These are phyloP conservation scores for rat (Rattus norvegicus) DNA, from an alignment of 2,113 vertebrate species.

Conservation along the genomic window GRCr8 NC_086039.1:106213501-106214000, in stretches of 20 bases:
- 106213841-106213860: conserved; percentile 23
- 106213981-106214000: background rate
- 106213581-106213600: background rate
- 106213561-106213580: background rate
- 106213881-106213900: conserved; percentile 10
- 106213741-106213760: background rate
- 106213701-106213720: conserved; percentile 8
- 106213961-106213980: background rate
- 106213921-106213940: background rate
- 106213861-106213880: background rate
- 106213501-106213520: background rate
- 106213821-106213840: background rate
- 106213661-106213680: background rate
- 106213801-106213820: background rate
- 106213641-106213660: background rate
- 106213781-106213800: background rate
- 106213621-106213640: background rate
- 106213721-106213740: background rate
- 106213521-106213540: background rate
- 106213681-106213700: background rate
- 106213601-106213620: background rate
- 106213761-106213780: background rate
- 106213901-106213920: background rate
- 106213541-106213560: background rate
- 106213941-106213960: background rate